These are phyloP conservation scores for Nemapogon koenigi DNA, from an alignment of 2,888 invertebrate species.

Conservation along the genomic window DNA sequence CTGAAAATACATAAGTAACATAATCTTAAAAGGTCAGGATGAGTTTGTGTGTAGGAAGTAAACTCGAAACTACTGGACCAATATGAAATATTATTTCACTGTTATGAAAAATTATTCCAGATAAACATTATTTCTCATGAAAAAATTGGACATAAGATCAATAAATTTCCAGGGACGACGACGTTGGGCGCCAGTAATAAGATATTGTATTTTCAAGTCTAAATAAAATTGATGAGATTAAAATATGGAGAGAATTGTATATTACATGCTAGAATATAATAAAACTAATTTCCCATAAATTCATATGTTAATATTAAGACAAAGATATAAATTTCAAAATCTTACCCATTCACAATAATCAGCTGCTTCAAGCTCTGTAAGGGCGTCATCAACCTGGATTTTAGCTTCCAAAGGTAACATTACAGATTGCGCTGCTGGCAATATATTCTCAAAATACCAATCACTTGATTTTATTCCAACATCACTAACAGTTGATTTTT, in stretches of 20 bases:
- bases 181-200: no score
- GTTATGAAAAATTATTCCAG: no score
- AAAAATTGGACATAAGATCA: no score
- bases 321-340: conserved; percentile 15
- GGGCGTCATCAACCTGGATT: conserved; percentile 83
- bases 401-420: conserved; percentile 78
- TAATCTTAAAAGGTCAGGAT: no score
- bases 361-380: conserved; percentile 89
- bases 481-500: conserved; percentile 17
- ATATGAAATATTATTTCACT: no score
- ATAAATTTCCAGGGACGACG: no score
- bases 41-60: no score
- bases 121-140: no score
- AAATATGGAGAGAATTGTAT: conserved; percentile 12
- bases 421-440: conserved; percentile 70
- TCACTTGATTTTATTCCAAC: conserved; percentile 13
- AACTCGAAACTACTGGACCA: no score
- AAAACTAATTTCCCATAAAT: neutral
- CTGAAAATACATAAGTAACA: conserved; percentile 57
- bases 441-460: conserved; percentile 66
- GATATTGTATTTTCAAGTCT: no score
- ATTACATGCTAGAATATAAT: neutral
- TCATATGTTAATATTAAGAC: no score
- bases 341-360: conserved; percentile 88
- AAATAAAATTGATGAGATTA: conserved; percentile 1